Percentiles rank a stretch among this genome's conserved stretches.
These are phyloP conservation scores for Spicauda simplicius DNA, from an alignment of 2,888 invertebrate species.

Conservation along the genomic window DNA sequence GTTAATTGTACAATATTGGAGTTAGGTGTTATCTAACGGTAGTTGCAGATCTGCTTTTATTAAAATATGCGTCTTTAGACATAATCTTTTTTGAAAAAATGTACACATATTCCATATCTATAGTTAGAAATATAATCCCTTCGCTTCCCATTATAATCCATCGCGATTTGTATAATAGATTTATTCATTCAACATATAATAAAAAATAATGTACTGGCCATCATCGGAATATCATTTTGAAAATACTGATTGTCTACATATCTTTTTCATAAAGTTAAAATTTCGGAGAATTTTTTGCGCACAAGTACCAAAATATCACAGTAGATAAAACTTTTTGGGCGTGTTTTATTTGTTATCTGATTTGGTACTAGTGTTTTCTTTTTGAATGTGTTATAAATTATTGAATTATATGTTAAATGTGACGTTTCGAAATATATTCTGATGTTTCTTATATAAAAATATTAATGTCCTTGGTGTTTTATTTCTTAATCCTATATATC, in stretches of 20 bases:
- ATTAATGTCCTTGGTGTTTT: constrained; percentile 1
- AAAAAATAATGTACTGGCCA: constrained; percentile 38
- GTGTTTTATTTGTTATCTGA: constrained; percentile 32
- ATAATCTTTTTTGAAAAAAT: constrained; percentile 17
- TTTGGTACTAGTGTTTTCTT: constrained; percentile 38
- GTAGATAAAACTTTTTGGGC: constrained; percentile 38
- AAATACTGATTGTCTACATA: constrained; percentile 58
- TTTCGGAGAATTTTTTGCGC: constrained; percentile 65
- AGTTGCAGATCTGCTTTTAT: neutral
- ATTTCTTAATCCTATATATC: neutral
- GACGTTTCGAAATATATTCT: constrained; percentile 81
- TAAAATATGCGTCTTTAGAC: constrained; percentile 1
- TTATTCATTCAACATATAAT: constrained; percentile 1
- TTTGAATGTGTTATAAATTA: constrained; percentile 27
- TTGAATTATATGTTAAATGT: constrained; percentile 62
- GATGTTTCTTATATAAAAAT: constrained; percentile 75
- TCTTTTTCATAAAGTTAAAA: constrained; percentile 58
- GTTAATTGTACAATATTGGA: neutral
- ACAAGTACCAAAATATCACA: constrained; percentile 55
- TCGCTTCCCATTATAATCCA: constrained; percentile 25
- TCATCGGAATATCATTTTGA: constrained; percentile 66
- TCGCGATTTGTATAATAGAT: constrained; percentile 5
- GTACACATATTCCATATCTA: constrained; percentile 9
- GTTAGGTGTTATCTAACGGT: neutral
- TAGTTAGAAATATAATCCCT: neutral